Percentiles rank a stretch among this genome's conserved stretches.
phyloP scores from a whole-genome alignment of 1,140 invertebrate species.

The Lepidotrigona ventralis region DNA sequence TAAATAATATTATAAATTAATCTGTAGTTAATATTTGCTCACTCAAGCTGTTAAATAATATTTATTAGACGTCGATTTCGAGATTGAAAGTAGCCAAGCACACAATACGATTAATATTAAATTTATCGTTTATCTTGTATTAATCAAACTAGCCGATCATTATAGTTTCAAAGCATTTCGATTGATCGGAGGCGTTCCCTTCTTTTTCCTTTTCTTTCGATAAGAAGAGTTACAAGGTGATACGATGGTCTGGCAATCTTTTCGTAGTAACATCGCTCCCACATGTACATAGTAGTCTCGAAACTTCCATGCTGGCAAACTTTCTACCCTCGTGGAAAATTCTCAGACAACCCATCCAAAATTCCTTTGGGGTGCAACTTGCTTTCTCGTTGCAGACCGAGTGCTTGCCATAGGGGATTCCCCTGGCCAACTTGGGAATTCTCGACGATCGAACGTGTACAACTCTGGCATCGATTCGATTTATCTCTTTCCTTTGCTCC shows the following conservation, averaged over 20 bases:
- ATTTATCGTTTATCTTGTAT: too few relatives aligned
- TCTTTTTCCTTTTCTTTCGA: not conserved
- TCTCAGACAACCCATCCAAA: constrained; percentile 15
- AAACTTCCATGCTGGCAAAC: constrained; percentile 4
- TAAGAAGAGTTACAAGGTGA: not conserved
- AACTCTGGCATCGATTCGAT: not conserved
- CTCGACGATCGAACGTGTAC: not conserved
- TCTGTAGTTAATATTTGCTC: too few relatives aligned
- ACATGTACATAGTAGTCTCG: not conserved
- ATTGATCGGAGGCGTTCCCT: not conserved
- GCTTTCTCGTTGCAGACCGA: not conserved
- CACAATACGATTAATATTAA: too few relatives aligned
- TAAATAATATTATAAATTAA: too few relatives aligned
- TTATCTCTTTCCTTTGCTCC: not conserved
- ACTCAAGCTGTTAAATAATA: too few relatives aligned
- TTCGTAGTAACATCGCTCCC: not conserved
- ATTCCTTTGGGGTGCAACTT: constrained; percentile 23
- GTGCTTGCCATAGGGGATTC: constrained; percentile 26
- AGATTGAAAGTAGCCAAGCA: too few relatives aligned
- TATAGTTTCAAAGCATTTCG: not conserved
- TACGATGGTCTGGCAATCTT: not conserved
- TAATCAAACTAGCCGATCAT: not conserved
- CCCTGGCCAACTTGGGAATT: constrained; percentile 10
- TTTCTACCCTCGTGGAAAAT: constrained; percentile 17
- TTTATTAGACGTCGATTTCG: too few relatives aligned